Conservation (phyloP, 2,797 vertebrate genomes). For the Triplophysa bombifrons region DNA sequence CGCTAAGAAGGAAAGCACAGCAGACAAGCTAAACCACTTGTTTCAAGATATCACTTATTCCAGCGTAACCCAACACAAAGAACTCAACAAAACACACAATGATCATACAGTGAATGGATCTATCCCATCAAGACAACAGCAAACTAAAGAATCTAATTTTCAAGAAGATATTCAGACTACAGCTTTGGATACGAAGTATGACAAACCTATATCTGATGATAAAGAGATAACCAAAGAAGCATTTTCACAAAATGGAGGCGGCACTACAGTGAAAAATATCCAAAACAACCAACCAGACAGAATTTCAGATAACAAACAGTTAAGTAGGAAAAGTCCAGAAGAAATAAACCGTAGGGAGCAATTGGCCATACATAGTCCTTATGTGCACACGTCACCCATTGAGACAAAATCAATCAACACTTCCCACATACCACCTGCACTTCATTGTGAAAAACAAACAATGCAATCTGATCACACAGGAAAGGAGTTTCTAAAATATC, state of each 20-base stretch:
- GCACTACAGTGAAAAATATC: constrained; percentile 3
- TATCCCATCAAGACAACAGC: constrained; percentile 11
- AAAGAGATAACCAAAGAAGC: constrained; percentile 13
- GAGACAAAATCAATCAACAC: background rate
- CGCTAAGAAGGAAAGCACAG: constrained; percentile 58
- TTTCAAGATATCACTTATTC: constrained; percentile 59
- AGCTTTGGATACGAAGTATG: background rate
- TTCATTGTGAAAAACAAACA: constrained; percentile 25
- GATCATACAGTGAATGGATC: constrained; percentile 35
- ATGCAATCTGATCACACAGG: constrained; percentile 15
- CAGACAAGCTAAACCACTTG: constrained; percentile 59
- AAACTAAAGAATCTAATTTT: background rate
- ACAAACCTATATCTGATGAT: constrained; percentile 6
- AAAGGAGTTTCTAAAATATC: constrained; percentile 9
- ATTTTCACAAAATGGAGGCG: constrained; percentile 3
- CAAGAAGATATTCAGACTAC: constrained; percentile 21
- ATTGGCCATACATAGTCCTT: background rate
- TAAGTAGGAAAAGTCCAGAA: background rate
- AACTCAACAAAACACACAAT: constrained; percentile 30
- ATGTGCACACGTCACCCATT: background rate
- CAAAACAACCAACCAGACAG: constrained; percentile 17
- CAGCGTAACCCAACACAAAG: constrained; percentile 52
- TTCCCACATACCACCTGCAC: background rate
- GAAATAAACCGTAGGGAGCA: background rate
- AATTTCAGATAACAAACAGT: constrained; percentile 16